A percentile compares a stretch with the other conserved stretches of the same genome.
Conservation (phyloP, 2,888 invertebrate genomes). For the Laothoe populi region DNA sequence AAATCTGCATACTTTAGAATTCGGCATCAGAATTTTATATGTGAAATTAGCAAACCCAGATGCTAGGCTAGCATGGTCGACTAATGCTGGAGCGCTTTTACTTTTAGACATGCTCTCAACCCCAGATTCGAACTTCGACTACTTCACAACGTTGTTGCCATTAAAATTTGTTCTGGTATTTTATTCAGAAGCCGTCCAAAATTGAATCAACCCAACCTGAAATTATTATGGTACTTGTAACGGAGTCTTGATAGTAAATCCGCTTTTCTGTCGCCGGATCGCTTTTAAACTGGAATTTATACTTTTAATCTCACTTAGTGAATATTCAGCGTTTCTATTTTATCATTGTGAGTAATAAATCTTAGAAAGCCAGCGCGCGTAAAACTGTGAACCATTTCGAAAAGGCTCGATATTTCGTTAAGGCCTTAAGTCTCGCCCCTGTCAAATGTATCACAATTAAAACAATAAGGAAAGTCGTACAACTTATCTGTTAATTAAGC, state of each 20-base stretch:
- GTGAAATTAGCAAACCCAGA: no score
- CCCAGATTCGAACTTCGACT: no score
- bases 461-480: neutral
- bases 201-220: neutral
- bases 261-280: conserved; percentile 1
- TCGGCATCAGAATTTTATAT: no score
- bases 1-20: no score
- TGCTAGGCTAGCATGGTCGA: no score
- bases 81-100: no score
- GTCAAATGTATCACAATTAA: conserved; percentile 8
- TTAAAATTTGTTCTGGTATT: no score
- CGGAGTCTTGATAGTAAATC: conserved; percentile 7
- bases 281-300: conserved; percentile 16
- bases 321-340: conserved; percentile 21
- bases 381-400: conserved; percentile 6
- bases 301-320: conserved; percentile 23
- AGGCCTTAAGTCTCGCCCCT: neutral
- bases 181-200: neutral
- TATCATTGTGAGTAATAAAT: conserved; percentile 19
- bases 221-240: neutral
- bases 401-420: neutral
- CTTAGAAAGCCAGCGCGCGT: conserved; percentile 13
- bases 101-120: no score
- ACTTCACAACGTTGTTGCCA: no score
- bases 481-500: conserved; percentile 1